These are phyloP conservation scores for Psephotus haematonotus DNA, from an alignment of 2,113 vertebrate genomes.

Conservation along the genomic window DNA sequence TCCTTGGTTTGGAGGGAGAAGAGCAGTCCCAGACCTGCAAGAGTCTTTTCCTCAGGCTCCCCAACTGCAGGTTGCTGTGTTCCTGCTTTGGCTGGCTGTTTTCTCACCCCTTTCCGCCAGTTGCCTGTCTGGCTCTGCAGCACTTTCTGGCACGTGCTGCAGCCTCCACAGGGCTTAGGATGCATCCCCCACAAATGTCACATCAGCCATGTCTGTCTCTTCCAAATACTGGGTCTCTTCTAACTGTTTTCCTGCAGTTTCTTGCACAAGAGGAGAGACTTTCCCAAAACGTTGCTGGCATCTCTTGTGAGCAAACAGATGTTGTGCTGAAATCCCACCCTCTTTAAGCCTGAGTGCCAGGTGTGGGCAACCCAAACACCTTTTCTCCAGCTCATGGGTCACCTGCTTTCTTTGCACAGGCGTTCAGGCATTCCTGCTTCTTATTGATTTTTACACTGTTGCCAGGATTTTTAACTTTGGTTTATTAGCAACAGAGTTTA, in stretches of 20 bases:
- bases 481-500: neutral
- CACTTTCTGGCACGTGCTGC: fast-evolving
- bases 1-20: neutral
- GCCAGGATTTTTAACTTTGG: neutral
- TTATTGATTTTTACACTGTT: neutral
- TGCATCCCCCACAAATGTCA: neutral
- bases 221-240: neutral
- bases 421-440: neutral
- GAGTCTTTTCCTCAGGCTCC: neutral
- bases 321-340: neutral
- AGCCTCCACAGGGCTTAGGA: neutral
- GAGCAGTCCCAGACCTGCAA: neutral
- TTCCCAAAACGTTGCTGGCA: neutral
- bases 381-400: neutral
- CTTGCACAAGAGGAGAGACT: neutral
- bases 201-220: neutral
- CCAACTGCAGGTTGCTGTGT: neutral
- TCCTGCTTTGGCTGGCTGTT: neutral
- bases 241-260: neutral
- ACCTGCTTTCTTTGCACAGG: neutral
- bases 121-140: neutral
- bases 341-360: fast-evolving
- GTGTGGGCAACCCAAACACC: fast-evolving
- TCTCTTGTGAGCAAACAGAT: neutral
- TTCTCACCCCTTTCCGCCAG: fast-evolving